A percentile compares a stretch with the other conserved stretches of the same genome.
phyloP scores from a whole-genome alignment of 2,113 vertebrate genomes.

The Euleptes europaea region DNA sequence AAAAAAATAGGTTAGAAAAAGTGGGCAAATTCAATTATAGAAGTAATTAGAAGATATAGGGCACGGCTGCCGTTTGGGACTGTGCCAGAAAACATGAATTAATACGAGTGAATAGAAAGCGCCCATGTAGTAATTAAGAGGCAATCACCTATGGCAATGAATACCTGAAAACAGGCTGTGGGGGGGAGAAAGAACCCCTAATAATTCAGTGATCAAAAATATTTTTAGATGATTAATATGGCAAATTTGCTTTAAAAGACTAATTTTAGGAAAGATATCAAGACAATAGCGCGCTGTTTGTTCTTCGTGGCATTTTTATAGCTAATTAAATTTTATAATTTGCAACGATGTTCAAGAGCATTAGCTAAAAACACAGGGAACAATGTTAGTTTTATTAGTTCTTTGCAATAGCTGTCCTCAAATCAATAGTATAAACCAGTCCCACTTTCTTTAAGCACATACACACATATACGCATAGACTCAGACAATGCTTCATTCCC shows the following conservation, averaged over 20 bases:
- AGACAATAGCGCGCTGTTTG: constrained; percentile 97
- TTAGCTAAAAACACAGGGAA: constrained; percentile 77
- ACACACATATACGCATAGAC: constrained; percentile 44
- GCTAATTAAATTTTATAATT: constrained; percentile 99
- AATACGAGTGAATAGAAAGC: constrained; percentile 96
- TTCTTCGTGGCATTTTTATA: constrained; percentile 96
- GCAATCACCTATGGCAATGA: constrained; percentile 99
- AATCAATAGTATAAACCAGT: constrained; percentile 74
- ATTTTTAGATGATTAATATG: constrained; percentile 99
- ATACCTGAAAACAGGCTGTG: constrained; percentile 88
- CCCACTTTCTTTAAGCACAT: constrained; percentile 53
- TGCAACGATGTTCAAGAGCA: constrained; percentile 85
- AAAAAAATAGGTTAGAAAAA: constrained; percentile 98
- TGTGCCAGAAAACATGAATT: constrained; percentile 98
- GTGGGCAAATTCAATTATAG: constrained; percentile 99
- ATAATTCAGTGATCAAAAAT: constrained; percentile 99
- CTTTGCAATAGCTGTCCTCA: constrained; percentile 59
- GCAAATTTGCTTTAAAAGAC: constrained; percentile 99
- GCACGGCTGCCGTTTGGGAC: constrained; percentile 95
- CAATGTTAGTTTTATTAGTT: constrained; percentile 72
- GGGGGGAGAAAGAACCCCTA: constrained; percentile 83
- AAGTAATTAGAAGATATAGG: constrained; percentile 99
- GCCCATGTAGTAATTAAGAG: constrained; percentile 99
- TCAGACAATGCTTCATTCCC: constrained; percentile 39
- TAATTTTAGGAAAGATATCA: constrained; percentile 99